Evolutionary conservation across 2,888 invertebrate genomes (phyloP).

Genomic region (Diabrotica balteata): DNA sequence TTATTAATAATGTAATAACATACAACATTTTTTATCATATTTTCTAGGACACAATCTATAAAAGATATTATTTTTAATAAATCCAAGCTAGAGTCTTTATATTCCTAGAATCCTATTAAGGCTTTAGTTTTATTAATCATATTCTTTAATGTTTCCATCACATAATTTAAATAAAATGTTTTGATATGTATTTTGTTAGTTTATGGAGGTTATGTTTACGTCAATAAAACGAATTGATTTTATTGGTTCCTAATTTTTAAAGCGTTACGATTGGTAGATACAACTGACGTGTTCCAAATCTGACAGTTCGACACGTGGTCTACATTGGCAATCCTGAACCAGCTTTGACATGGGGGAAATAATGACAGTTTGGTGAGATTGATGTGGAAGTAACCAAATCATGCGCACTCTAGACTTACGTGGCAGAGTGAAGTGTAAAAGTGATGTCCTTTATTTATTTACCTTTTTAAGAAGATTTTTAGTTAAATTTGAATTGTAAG

Average conservation of each 20-base stretch:
- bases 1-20: slow-evolving; percentile 39
- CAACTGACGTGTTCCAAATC: background rate
- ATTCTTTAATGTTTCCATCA: no score
- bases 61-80: no score
- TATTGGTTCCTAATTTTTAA: no score
- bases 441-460: slow-evolving; percentile 48
- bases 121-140: no score
- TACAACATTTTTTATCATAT: slow-evolving; percentile 43
- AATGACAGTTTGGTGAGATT: slow-evolving; percentile 47
- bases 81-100: no score
- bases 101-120: no score
- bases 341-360: slow-evolving; percentile 25
- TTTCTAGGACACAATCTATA: background rate
- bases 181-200: background rate
- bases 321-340: slow-evolving; percentile 1
- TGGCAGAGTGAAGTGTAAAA: slow-evolving; percentile 62
- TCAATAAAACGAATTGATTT: no score
- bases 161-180: no score
- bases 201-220: slow-evolving; percentile 12
- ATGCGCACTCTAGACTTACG: slow-evolving; percentile 68
- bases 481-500: slow-evolving; percentile 32
- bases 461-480: slow-evolving; percentile 37
- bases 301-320: background rate
- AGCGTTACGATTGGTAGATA: no score
- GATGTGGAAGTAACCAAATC: slow-evolving; percentile 63